Conservation (phyloP, 2,888 invertebrate species). For the Pyrgus malvae region DNA sequence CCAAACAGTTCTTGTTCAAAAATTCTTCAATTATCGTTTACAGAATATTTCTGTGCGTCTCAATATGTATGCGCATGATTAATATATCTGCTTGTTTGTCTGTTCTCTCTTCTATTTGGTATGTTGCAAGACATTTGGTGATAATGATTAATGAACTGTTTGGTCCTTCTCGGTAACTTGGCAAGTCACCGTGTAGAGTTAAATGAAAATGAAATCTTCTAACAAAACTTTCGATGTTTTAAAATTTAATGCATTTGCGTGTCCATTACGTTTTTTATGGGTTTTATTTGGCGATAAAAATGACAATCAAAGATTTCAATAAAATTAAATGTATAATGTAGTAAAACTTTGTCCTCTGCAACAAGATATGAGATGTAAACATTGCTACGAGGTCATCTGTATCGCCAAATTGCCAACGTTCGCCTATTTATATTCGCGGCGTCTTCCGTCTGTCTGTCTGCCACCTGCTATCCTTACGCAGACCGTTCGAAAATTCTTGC, state of each 20-base stretch:
- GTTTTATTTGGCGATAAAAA: background rate
- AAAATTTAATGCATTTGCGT: background rate
- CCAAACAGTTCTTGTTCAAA: background rate
- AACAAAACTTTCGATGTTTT: background rate
- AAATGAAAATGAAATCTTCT: conserved; percentile 11
- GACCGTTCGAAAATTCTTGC: conserved; percentile 35
- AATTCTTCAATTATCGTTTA: conserved; percentile 2
- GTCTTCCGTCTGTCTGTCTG: conserved; percentile 78
- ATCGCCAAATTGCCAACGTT: conserved; percentile 71
- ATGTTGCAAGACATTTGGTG: conserved; percentile 23
- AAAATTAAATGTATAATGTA: conserved; percentile 24
- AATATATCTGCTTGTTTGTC: conserved; percentile 20
- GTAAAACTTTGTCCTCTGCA: conserved; percentile 44
- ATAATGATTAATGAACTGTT: conserved; percentile 20
- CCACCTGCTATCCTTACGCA: conserved; percentile 54
- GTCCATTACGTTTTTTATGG: background rate
- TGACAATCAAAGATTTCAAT: conserved; percentile 39
- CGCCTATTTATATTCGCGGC: conserved; percentile 67
- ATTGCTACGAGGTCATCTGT: conserved; percentile 68
- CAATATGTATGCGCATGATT: conserved; percentile 6
- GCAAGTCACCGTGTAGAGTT: conserved; percentile 10
- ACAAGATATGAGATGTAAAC: conserved; percentile 67
- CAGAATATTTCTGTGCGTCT: background rate
- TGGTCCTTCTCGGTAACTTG: conserved; percentile 13
- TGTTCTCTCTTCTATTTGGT: conserved; percentile 15